These are phyloP conservation scores for Mola mola DNA, from an alignment of 2,113 vertebrate species.

Conservation along the genomic window DNA sequence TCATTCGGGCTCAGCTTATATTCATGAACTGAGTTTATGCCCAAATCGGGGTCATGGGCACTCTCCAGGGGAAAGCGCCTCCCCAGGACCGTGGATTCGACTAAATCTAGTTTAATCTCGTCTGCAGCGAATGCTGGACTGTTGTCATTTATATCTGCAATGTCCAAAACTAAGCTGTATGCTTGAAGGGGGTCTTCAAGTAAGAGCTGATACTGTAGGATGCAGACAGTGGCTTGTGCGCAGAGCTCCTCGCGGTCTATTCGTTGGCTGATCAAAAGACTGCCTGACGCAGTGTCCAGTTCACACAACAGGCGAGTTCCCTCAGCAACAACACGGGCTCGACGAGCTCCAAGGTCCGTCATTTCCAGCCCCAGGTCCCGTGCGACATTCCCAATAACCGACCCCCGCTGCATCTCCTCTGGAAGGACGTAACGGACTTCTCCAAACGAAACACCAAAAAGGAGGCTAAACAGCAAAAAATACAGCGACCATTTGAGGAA, in stretches of 20 bases:
- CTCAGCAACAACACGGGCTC: slow-evolving; percentile 74
- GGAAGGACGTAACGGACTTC: slow-evolving; percentile 76
- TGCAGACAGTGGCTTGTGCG: slow-evolving; percentile 59
- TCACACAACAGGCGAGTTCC: slow-evolving; percentile 73
- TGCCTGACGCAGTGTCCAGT: slow-evolving; percentile 72
- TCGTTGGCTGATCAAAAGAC: slow-evolving; percentile 76
- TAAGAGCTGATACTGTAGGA: slow-evolving; percentile 76
- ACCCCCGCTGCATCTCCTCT: slow-evolving; percentile 75
- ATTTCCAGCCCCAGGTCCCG: slow-evolving; percentile 71
- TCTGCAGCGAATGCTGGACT: slow-evolving; percentile 70
- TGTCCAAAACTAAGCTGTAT: slow-evolving; percentile 74
- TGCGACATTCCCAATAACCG: slow-evolving; percentile 75
- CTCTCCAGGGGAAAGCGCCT: slow-evolving; percentile 81
- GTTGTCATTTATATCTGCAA: slow-evolving; percentile 81
- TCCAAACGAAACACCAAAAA: slow-evolving; percentile 51
- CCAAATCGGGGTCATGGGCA: slow-evolving; percentile 83
- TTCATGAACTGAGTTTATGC: slow-evolving; percentile 79
- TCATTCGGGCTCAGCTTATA: slow-evolving; percentile 81
- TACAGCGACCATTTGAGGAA: slow-evolving; percentile 21
- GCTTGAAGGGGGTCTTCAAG: slow-evolving; percentile 77
- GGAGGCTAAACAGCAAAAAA: slow-evolving; percentile 41
- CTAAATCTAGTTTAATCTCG: slow-evolving; percentile 78
- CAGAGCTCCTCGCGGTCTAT: slow-evolving; percentile 82
- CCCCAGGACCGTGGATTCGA: slow-evolving; percentile 79
- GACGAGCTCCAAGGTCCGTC: slow-evolving; percentile 62